phyloP scores from a whole-genome alignment of 2,888 invertebrate species.

The Sclerodermus sp. region DNA sequence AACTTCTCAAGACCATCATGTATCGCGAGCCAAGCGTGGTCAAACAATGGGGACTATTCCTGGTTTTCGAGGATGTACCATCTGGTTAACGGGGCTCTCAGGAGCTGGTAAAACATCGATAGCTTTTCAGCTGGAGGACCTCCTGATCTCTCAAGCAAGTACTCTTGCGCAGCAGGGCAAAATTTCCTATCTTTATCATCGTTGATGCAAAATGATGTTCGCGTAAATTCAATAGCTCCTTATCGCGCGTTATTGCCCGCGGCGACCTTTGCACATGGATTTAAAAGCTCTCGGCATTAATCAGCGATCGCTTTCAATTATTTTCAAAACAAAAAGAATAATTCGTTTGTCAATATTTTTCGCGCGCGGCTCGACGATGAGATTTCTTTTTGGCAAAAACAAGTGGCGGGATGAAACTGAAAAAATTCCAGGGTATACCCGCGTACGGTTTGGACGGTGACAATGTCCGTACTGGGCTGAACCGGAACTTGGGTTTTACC shows the following conservation, averaged over 20 bases:
- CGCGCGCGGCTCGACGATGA: too few species aligned
- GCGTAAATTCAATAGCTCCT: too few species aligned
- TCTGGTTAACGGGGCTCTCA: conserved; percentile 91
- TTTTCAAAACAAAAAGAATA: too few species aligned
- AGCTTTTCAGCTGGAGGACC: conserved; percentile 90
- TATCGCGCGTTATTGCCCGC: too few species aligned
- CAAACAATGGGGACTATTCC: conserved; percentile 81
- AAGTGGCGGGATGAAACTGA: not conserved
- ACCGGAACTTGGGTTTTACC: conserved; percentile 92
- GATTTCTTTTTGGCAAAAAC: too few species aligned
- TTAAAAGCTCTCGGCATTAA: too few species aligned
- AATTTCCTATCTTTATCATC: too few species aligned
- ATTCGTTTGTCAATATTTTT: too few species aligned
- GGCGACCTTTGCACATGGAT: too few species aligned
- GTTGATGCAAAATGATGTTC: too few species aligned
- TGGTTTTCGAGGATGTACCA: conserved; percentile 90
- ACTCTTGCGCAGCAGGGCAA: conserved; percentile 67
- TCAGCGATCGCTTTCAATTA: too few species aligned
- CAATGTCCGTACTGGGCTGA: conserved; percentile 92
- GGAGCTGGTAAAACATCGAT: conserved; percentile 98
- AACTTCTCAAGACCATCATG: conserved; percentile 88
- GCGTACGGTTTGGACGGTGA: conserved; percentile 97
- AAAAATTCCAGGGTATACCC: conserved; percentile 71
- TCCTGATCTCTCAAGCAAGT: conserved; percentile 68
- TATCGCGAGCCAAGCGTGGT: conserved; percentile 87